Conservation (phyloP, 2,113 vertebrate species). For the Melierax canorus region DNA sequence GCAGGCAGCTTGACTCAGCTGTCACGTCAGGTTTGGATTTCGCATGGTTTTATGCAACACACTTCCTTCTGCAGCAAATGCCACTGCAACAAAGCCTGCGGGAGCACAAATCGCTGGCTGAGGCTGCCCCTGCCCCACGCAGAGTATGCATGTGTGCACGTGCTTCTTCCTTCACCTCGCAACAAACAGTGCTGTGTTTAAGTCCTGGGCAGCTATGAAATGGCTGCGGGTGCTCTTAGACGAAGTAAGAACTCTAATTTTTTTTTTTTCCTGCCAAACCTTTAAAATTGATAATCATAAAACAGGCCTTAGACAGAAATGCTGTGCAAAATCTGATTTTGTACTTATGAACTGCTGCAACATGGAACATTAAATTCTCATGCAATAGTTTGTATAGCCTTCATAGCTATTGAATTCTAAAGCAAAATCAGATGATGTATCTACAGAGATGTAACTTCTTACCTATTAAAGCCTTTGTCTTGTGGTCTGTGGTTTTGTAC, state of each 20-base stretch:
- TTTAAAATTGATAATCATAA: not conserved
- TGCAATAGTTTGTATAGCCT: not conserved
- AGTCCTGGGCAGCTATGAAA: not conserved
- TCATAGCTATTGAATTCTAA: fast-evolving
- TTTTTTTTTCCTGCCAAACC: too few relatives aligned
- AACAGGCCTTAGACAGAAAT: not conserved
- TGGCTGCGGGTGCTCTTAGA: not conserved
- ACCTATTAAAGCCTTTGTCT: not conserved
- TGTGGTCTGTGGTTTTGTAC: fast-evolving
- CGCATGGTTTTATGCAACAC: not conserved
- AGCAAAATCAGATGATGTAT: not conserved
- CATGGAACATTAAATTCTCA: fast-evolving
- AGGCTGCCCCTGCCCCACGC: not conserved
- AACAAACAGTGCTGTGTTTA: not conserved
- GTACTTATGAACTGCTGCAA: not conserved
- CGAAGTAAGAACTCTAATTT: not conserved
- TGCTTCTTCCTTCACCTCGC: fast-evolving
- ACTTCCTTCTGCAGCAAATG: not conserved
- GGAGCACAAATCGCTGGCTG: not conserved
- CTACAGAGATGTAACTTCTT: not conserved
- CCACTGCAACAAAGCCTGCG: not conserved
- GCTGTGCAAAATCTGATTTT: not conserved
- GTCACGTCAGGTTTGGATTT: not conserved
- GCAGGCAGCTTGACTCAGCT: not conserved
- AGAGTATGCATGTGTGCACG: fast-evolving